These are phyloP conservation scores for Emesis castigata DNA, from an alignment of 2,888 invertebrate genomes.

Conservation along the genomic window DNA sequence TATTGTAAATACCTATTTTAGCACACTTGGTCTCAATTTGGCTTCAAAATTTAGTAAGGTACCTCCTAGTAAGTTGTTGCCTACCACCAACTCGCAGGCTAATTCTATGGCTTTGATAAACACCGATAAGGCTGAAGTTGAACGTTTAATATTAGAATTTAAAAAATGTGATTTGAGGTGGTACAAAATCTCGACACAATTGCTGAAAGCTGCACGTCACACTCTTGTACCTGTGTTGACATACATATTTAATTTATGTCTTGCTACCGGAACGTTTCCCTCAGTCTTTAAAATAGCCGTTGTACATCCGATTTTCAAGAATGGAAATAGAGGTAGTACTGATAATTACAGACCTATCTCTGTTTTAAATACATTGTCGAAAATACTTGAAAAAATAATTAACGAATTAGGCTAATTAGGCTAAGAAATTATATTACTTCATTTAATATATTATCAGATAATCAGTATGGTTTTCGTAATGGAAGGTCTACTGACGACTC, in stretches of 20 bases:
- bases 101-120: constrained; percentile 14
- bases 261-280: constrained; percentile 1
- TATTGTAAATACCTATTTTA: not conserved
- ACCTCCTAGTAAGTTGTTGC: not conserved
- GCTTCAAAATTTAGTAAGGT: not conserved
- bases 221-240: constrained; percentile 2
- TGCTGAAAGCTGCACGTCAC: not conserved
- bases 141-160: not conserved
- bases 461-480: too few relatives aligned
- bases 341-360: too few relatives aligned
- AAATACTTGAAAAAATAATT: too few relatives aligned
- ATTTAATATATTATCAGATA: too few relatives aligned
- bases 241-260: constrained; percentile 9
- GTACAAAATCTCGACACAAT: not conserved
- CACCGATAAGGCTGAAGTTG: constrained; percentile 8
- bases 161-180: not conserved
- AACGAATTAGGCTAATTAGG: too few relatives aligned
- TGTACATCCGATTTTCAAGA: not conserved
- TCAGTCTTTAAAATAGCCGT: constrained; percentile 10
- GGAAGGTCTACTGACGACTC: too few relatives aligned
- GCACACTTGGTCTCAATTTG: not conserved
- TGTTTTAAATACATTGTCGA: too few relatives aligned
- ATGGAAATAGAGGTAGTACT: too few relatives aligned
- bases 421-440: too few relatives aligned
- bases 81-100: not conserved